Evolutionary conservation across 1,140 invertebrate genomes (phyloP), one percentile per base, ranked within the genome.

Genomic region (Gonatopus flavifemur): DNA sequence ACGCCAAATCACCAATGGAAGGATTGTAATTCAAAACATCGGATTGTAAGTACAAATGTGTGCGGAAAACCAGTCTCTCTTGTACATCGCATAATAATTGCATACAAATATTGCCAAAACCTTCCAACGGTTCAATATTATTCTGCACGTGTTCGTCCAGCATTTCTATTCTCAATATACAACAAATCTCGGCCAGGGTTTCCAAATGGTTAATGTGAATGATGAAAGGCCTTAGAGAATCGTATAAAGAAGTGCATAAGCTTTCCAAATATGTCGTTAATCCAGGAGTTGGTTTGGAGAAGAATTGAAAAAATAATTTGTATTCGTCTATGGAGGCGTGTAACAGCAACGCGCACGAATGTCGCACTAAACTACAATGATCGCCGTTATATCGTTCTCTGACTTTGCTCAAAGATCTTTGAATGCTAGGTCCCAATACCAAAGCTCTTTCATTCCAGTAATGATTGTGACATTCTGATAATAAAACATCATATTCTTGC

Each of bases 161-260:
- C 86, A 98, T 95, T 81, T 98, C 96, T 35, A 93, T 85, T 38
- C 88, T 86, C 2, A 99, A 79, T 53, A 99, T 98, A 24, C 90
- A 89, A 69, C 96, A 98, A 16, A 99, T 86, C 77, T 99, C 97
- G 0, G 96, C 91, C 10, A 99, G 77, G 1, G 96, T 98, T 82
- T 99, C 97, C 61, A 99, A 80, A 79, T 99, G 96, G 71, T 96
- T 94, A 39, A 98, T 93, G 67, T 97, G 93, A 54, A 99, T 97
- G 28, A 99, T 90, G 43, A 93, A 86, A 1, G 98, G 96, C n/a
- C 97, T 81, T 44, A 99, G 74, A 1, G 86, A 87, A 68, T 99
- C 96, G 69, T 99, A 99, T 6, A 99, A 70, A 36, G 88, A 86
- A 12, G 87, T 89, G 69, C 95, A 98, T 0, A 99, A 72, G 0